Evolutionary conservation across 2,888 invertebrate genomes (phyloP).

Genomic region (Melikaiella ostensackeni): DNA sequence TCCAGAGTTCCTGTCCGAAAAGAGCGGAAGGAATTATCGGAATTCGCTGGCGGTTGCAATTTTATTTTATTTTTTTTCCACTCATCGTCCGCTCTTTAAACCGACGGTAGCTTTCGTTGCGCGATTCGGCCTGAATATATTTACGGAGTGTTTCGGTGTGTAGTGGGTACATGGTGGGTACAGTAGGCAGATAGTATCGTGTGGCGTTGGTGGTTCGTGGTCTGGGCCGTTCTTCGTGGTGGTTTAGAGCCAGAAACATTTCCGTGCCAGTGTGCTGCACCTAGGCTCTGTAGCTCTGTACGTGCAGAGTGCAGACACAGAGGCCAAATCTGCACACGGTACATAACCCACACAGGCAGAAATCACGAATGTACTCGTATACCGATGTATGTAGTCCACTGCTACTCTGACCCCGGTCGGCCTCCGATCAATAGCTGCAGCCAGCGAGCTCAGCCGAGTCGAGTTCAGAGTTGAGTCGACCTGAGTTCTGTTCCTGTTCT

Average conservation of each 20-base stretch:
- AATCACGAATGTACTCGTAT: slow-evolving; percentile 54
- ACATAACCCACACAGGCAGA: slow-evolving; percentile 47
- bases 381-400: slow-evolving; percentile 75
- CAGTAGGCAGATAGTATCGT: slow-evolving; percentile 56
- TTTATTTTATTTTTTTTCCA: slow-evolving; percentile 57
- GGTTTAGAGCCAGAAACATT: slow-evolving; percentile 31
- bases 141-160: slow-evolving; percentile 57
- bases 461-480: slow-evolving; percentile 65
- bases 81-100: slow-evolving; percentile 51
- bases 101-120: slow-evolving; percentile 56
- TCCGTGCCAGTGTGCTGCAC: slow-evolving; percentile 18
- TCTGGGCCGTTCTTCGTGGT: slow-evolving; percentile 36
- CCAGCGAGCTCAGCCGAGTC: slow-evolving; percentile 69
- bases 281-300: slow-evolving; percentile 36
- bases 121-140: slow-evolving; percentile 62
- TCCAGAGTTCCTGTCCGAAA: slow-evolving; percentile 43
- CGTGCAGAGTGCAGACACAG: slow-evolving; percentile 41
- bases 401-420: slow-evolving; percentile 76
- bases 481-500: slow-evolving; percentile 61
- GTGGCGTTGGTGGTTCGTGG: slow-evolving; percentile 53
- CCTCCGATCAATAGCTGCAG: slow-evolving; percentile 76
- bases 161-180: slow-evolving; percentile 31
- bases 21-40: slow-evolving; percentile 60
- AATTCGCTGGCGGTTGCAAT: slow-evolving; percentile 62
- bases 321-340: slow-evolving; percentile 46